A percentile compares a stretch with the other conserved stretches of the same genome.
Conservation (phyloP, 1,140 invertebrate genomes). For the Limonius californicus region DNA sequence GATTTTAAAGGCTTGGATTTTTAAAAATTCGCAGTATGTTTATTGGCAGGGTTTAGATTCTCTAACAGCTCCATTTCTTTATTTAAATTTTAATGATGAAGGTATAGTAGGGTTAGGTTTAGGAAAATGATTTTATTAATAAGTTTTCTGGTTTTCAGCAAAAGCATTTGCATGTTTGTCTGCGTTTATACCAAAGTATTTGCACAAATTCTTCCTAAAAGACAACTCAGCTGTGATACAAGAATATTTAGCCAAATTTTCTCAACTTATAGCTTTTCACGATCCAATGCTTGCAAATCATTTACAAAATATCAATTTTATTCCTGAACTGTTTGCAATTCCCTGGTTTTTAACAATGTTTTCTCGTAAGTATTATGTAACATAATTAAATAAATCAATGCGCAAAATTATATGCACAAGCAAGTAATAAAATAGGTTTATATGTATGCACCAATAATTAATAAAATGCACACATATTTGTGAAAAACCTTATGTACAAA, state of each 20-base stretch:
- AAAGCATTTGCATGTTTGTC: conserved; percentile 91
- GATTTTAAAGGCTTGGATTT: conserved; percentile 95
- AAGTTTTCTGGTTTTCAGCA: conserved; percentile 53
- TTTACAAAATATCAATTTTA: conserved; percentile 89
- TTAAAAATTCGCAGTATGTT: conserved; percentile 91
- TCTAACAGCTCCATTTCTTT: conserved; percentile 93
- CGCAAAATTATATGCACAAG: too few relatives aligned
- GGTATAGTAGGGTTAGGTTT: conserved; percentile 53
- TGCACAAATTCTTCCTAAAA: conserved; percentile 97
- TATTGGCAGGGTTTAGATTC: conserved; percentile 99
- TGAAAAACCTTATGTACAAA: too few relatives aligned
- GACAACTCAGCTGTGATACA: conserved; percentile 97
- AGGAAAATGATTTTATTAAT: too few relatives aligned
- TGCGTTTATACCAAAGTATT: conserved; percentile 93
- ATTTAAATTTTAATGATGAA: conserved; percentile 97
- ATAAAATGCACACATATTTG: too few relatives aligned
- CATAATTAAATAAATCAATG: too few relatives aligned
- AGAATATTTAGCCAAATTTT: conserved; percentile 97
- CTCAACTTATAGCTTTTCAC: conserved; percentile 92
- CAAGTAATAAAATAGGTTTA: too few relatives aligned
- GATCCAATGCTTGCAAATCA: conserved; percentile 92
- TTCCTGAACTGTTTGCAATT: conserved; percentile 98
- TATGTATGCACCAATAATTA: too few relatives aligned
- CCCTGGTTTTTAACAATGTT: conserved; percentile 99
- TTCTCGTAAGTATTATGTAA: conserved; percentile 76